These are phyloP conservation scores for Thryonomys swinderianus DNA, from an alignment of 2,113 vertebrate species.

Conservation along the genomic window DNA sequence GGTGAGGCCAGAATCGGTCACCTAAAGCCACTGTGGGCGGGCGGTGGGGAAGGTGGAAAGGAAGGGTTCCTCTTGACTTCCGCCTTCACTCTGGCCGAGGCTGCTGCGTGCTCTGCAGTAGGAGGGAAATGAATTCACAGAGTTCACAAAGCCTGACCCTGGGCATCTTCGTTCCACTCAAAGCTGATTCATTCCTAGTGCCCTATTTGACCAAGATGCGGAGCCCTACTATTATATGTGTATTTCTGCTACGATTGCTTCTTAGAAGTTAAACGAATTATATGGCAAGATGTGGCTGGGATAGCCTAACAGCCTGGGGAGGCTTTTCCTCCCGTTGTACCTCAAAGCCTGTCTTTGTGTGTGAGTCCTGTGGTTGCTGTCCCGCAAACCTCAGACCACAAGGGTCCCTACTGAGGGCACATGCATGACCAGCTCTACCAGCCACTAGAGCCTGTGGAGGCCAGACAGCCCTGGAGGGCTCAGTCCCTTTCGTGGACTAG, in stretches of 20 bases:
- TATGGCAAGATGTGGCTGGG: neutral
- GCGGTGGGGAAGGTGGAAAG: too few relatives aligned
- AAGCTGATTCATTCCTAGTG: neutral
- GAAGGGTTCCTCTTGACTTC: neutral
- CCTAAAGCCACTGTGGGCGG: neutral
- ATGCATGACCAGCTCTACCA: fast-evolving
- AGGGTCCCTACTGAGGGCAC: neutral
- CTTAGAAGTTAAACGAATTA: constrained; percentile 51
- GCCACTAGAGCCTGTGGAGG: neutral
- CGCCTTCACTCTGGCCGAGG: neutral
- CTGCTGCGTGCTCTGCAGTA: neutral
- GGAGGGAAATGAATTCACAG: neutral
- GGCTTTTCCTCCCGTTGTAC: neutral
- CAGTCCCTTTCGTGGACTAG: neutral
- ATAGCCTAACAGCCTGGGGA: neutral
- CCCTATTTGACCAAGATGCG: neutral
- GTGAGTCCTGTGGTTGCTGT: neutral
- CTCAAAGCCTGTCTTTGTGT: neutral
- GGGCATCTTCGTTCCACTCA: neutral
- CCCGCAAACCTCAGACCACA: neutral
- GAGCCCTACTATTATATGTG: neutral
- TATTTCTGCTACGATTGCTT: constrained; percentile 23
- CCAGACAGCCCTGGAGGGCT: neutral
- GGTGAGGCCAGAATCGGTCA: neutral
- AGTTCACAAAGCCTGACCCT: neutral